phyloP scores from a whole-genome alignment of 2,797 vertebrate genomes.

The Manis pentadactyla region DNA sequence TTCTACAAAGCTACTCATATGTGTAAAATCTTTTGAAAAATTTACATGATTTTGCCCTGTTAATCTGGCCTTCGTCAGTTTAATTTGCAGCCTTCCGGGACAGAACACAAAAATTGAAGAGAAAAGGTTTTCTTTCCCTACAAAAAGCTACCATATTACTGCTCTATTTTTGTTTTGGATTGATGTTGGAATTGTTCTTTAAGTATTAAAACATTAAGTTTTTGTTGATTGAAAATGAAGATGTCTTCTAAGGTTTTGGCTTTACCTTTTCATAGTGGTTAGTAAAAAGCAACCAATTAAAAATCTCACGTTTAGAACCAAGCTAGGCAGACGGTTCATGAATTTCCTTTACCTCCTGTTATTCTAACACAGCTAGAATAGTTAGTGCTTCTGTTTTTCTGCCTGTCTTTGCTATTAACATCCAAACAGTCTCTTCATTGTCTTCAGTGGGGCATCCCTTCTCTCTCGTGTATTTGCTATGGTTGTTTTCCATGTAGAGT shows the following conservation, averaged over 20 bases:
- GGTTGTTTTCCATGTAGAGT: no score
- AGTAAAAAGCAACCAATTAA: accelerated
- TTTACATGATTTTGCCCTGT: accelerated
- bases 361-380: no score
- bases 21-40: background rate
- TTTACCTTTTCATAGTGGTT: background rate
- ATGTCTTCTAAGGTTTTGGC: accelerated
- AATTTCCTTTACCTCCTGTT: background rate
- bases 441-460: accelerated
- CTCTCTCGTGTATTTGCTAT: accelerated
- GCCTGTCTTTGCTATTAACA: no score
- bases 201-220: background rate
- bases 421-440: background rate
- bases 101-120: background rate
- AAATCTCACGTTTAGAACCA: no score
- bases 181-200: accelerated
- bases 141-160: accelerated
- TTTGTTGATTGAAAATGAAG: background rate
- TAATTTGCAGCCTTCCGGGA: accelerated
- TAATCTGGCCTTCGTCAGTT: accelerated
- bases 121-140: accelerated
- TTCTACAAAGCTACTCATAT: background rate
- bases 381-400: accelerated
- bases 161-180: background rate
- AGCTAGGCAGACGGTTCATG: accelerated